Conservation (phyloP, 1,140 invertebrate genomes). For the Patella vulgata region DNA sequence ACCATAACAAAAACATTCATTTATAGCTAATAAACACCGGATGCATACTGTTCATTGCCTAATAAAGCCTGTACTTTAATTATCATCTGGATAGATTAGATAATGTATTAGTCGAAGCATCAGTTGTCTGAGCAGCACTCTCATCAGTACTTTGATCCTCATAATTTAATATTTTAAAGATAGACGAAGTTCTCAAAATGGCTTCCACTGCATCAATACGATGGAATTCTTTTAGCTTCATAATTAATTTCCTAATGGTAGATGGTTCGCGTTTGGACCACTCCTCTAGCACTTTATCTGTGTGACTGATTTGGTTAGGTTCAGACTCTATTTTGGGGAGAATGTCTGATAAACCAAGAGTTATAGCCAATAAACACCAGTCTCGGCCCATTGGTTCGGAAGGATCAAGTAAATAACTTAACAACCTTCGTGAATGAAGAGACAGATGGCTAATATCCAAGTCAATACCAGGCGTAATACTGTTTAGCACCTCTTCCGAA, state of each 20-base stretch:
- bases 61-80: no score
- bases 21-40: no score
- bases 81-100: slow-evolving; percentile 57
- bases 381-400: slow-evolving; percentile 82
- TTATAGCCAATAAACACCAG: slow-evolving; percentile 84
- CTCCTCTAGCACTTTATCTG: slow-evolving; percentile 68
- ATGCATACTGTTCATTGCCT: no score
- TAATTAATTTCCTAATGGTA: slow-evolving; percentile 68
- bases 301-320: slow-evolving; percentile 64
- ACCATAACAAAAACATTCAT: no score
- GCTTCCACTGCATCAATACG: slow-evolving; percentile 70
- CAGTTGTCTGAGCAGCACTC: slow-evolving; percentile 38
- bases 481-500: slow-evolving; percentile 66
- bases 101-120: slow-evolving; percentile 58
- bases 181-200: slow-evolving; percentile 66
- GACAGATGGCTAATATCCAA: slow-evolving; percentile 70
- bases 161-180: slow-evolving; percentile 62
- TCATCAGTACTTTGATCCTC: slow-evolving; percentile 57
- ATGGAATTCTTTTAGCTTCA: slow-evolving; percentile 69
- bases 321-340: slow-evolving; percentile 69
- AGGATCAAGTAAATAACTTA: slow-evolving; percentile 78
- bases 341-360: slow-evolving; percentile 74
- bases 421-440: slow-evolving; percentile 67
- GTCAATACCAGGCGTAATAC: slow-evolving; percentile 67
- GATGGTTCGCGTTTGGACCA: slow-evolving; percentile 66